Evolutionary conservation across 35 echinoderm and acorn worm species (phyloP), one percentile per base, ranked within the genome.

Genomic region (Amphiura filiformis): DNA sequence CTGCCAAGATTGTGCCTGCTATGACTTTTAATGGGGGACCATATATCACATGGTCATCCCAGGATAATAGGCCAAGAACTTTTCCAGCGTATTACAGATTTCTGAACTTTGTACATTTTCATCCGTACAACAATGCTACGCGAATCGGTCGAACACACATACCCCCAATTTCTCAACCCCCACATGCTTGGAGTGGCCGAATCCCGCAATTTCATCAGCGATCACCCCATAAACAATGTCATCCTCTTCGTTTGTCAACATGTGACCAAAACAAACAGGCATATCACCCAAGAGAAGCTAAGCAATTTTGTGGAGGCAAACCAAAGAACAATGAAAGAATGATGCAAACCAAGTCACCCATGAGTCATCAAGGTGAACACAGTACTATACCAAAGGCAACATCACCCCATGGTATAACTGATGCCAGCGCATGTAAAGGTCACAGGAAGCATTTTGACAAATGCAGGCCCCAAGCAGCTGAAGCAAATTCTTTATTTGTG

Each of bases 11-110:
- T 52, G 44, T 52, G 7, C 44, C 44, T 52, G 61, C 28, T n/a
- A 3, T 70, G 17, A 70, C 61, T 18, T 70, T 70, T 70, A 30
- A 70, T n/a, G 61, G 61, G 7, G 61, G 61, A 30, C 61, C 61
- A 70, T 70, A 70, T 30, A 70, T 70, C 15, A 70, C 1, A 70
- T 70, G 61, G 7, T 3, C 15, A 70, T 70, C 61, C 7, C 15
- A 70, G 61, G 61, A 30, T 70, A 70, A 18, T 23, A 70, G 7
- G 4, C 17, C 61, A 26, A 70, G 61, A 18, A 70, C 61, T 70
- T 70, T 70, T 70, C 61, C 61, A 70, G 61, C 61, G 26, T 70
- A 70, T 23, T 70, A 70, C 61, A 70, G 61, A 30, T 70, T 70
- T 70, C 26, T 70, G 28, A 70, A 30, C 28, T n/a, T 70, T 15